Evolutionary conservation across 1,140 invertebrate genomes (phyloP).

Genomic region (Psilanteris sp.): DNA sequence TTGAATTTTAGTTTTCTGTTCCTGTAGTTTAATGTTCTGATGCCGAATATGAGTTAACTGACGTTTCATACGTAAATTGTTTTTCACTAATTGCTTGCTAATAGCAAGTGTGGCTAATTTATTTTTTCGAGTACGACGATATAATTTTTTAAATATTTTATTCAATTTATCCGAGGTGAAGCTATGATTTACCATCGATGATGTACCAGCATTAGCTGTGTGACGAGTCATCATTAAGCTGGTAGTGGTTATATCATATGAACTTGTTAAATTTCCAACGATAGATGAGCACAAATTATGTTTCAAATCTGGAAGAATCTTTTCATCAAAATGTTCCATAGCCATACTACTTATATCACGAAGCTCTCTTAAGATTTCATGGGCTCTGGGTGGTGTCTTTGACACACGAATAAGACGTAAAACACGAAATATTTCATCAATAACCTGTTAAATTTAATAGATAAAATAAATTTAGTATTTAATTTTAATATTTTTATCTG

Average conservation of each 20-base stretch:
- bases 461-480: too few species aligned
- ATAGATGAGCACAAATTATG: constrained; percentile 74
- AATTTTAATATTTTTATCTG: too few species aligned
- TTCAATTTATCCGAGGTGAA: constrained; percentile 73
- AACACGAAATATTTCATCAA: constrained; percentile 92
- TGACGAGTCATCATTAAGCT: constrained; percentile 73
- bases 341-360: constrained; percentile 97
- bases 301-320: constrained; percentile 85
- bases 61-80: constrained; percentile 73
- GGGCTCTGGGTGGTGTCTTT: constrained; percentile 86
- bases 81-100: constrained; percentile 69
- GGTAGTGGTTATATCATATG: too few species aligned
- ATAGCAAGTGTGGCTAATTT: constrained; percentile 68
- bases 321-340: constrained; percentile 97
- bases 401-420: constrained; percentile 85
- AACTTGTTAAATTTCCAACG: constrained; percentile 67
- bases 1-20: constrained; percentile 78
- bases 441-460: too few species aligned
- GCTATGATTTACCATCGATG: constrained; percentile 66
- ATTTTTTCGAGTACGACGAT: constrained; percentile 72
- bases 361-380: constrained; percentile 92
- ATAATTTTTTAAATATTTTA: constrained; percentile 75
- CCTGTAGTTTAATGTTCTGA: constrained; percentile 78
- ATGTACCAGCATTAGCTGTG: constrained; percentile 33
- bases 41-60: constrained; percentile 74